Evolutionary conservation across 2,888 invertebrate species (phyloP).

Genomic region (Archips xylosteana): DNA sequence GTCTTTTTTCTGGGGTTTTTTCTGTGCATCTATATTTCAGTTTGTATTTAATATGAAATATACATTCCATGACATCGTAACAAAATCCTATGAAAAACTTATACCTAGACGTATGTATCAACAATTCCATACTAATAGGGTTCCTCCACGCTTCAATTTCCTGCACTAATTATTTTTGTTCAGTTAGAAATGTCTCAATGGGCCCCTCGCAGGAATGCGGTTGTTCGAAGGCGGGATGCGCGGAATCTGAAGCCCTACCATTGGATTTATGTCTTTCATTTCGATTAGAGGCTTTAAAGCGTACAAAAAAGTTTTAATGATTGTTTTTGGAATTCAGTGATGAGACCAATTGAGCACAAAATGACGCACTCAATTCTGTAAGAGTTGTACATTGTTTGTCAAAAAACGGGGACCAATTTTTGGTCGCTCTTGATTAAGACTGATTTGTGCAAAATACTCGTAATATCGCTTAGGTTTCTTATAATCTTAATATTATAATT

Average conservation of each 20-base stretch:
- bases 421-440: too few relatives aligned
- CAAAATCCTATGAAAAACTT: background rate
- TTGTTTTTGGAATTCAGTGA: background rate
- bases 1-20: too few relatives aligned
- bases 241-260: slow-evolving; percentile 29
- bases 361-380: too few relatives aligned
- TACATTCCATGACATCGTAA: background rate
- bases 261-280: slow-evolving; percentile 9
- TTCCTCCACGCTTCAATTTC: slow-evolving; percentile 22
- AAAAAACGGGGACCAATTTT: background rate
- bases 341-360: background rate
- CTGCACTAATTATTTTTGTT: slow-evolving; percentile 30
- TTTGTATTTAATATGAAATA: too few relatives aligned
- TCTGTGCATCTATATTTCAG: too few relatives aligned
- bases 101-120: background rate
- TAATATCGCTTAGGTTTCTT: background rate
- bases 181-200: slow-evolving; percentile 40
- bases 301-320: background rate
- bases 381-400: background rate
- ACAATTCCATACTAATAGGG: background rate
- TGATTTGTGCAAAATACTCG: too few relatives aligned
- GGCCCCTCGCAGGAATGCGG: slow-evolving; percentile 37
- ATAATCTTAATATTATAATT: background rate
- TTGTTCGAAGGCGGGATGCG: slow-evolving; percentile 31
- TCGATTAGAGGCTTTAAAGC: slow-evolving; percentile 10